Percentiles rank a stretch among this genome's conserved stretches.
Evolutionary conservation across 1,140 invertebrate genomes (phyloP).

Genomic region (Penaeus chinensis): DNA sequence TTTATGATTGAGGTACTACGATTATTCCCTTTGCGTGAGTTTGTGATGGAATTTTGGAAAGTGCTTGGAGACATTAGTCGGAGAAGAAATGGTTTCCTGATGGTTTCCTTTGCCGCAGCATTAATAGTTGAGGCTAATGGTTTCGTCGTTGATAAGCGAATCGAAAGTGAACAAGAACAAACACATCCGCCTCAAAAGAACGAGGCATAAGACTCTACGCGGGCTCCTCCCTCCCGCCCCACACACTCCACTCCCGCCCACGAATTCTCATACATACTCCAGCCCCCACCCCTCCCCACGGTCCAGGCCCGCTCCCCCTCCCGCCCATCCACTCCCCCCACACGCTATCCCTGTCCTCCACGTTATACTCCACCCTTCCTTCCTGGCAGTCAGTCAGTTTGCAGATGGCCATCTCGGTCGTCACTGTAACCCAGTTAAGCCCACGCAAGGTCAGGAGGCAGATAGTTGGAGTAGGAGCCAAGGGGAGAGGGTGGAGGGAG

Average conservation of each 20-base stretch:
- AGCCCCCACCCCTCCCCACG: not conserved
- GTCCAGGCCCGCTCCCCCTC: not conserved
- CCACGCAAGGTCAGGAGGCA: not conserved
- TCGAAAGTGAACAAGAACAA: too few relatives aligned
- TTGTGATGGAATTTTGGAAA: too few relatives aligned
- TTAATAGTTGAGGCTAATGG: too few relatives aligned
- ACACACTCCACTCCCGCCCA: not conserved
- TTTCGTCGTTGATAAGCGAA: too few relatives aligned
- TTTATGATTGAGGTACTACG: too few relatives aligned
- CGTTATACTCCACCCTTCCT: not conserved
- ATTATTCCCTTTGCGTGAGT: too few relatives aligned
- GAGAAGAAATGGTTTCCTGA: too few relatives aligned
- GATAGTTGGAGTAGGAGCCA: not conserved
- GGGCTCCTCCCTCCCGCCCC: not conserved
- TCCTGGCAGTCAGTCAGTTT: not conserved
- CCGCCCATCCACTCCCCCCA: slow-evolving; percentile 1
- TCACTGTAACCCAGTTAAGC: not conserved
- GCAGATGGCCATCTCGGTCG: not conserved
- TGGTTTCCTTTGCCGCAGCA: too few relatives aligned
- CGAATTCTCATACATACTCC: not conserved
- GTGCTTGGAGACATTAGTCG: too few relatives aligned
- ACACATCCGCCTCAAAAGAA: too few relatives aligned
- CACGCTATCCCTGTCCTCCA: not conserved
- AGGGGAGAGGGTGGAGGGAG: not conserved
- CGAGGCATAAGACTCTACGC: too few relatives aligned